A percentile compares a stretch with the other conserved stretches of the same genome.
These are phyloP conservation scores for Hyppa rectilinea DNA, from an alignment of 2,888 invertebrate species.

Conservation along the genomic window DNA sequence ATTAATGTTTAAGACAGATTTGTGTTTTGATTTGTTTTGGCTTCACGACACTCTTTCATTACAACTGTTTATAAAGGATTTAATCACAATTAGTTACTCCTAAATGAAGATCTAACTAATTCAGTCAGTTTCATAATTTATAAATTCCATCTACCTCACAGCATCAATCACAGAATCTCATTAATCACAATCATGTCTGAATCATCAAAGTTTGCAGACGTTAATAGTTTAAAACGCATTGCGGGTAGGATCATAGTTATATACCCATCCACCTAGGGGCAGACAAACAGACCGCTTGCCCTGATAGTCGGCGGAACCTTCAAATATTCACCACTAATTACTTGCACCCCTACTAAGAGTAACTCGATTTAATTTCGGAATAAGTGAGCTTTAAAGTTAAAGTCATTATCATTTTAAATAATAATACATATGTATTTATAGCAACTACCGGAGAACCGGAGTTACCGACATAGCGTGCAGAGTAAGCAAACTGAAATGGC, in stretches of 20 bases:
- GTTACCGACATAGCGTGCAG: no score
- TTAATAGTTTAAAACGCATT: constrained; percentile 37
- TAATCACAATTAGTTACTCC: neutral
- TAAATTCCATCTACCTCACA: neutral
- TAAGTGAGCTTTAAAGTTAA: neutral
- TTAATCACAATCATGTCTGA: constrained; percentile 25
- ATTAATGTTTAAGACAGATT: neutral
- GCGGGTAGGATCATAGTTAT: constrained; percentile 24
- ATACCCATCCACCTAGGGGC: constrained; percentile 21
- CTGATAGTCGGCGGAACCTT: constrained; percentile 55
- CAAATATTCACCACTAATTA: constrained; percentile 70
- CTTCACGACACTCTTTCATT: neutral
- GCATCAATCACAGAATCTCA: constrained; percentile 10
- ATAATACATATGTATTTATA: no score
- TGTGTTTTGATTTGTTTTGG: neutral
- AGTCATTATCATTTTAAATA: no score
- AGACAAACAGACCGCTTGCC: constrained; percentile 51
- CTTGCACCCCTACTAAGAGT: constrained; percentile 25
- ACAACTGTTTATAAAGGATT: neutral
- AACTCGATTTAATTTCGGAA: constrained; percentile 16
- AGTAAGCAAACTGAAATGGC: no score
- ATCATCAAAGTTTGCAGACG: constrained; percentile 26
- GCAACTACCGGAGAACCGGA: no score
- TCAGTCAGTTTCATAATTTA: neutral
- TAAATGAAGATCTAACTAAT: constrained; percentile 1